Base-by-base conservation (phyloP, 1,140 invertebrate genomes). In the Drosophila punjabiensis region DNA sequence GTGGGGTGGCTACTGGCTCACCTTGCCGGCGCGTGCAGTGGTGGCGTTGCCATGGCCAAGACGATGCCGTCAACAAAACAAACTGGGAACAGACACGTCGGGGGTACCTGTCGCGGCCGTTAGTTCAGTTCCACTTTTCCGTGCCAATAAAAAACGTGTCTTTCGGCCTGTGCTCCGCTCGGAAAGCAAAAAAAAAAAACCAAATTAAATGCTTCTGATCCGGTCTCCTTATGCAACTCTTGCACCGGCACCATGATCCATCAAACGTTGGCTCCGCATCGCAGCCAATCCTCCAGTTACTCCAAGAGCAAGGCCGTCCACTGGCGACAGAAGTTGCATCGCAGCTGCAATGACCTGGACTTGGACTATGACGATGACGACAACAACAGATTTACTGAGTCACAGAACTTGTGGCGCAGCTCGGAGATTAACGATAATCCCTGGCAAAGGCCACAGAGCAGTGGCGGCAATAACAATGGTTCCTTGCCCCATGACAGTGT, bases 121-220 rank as follows among this genome's bases (percentile, higher is more conserved):
- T 64, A 89, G 86, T 90, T 90, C 79, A 90, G 86, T 82, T 90
- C 79, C 82, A 91, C 79, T 82, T 90, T 85, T 81, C 66, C 82
- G 86, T 82, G 86, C 78, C 82, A 86, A 50, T 50, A 90, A 90
- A 86, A 90, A 90, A 80, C 82, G 87, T 86, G 78, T 73, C 63
- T 62, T 20, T 50, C 55, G 76, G 70, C 63, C 64, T 39, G 32
- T 28, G 67, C 67, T 75, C 67, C 77, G 70, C 6, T 50, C 60
- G 55, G 18, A 33, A 53, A 9, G 10, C 10, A 13, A 11, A 47
- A 18, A 53, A 18, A 53, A 32, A 74, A 55, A 41, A 59, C 41
- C 48, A 30, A 81, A 68, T 82, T 82, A 78, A 88, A 81, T 79
- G 82, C 30, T 43, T 41, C 18, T 61, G 18, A 59, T 45, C n/a